phyloP scores from a whole-genome alignment of 2,797 vertebrate species.

The Chiloscyllium punctatum region DNA sequence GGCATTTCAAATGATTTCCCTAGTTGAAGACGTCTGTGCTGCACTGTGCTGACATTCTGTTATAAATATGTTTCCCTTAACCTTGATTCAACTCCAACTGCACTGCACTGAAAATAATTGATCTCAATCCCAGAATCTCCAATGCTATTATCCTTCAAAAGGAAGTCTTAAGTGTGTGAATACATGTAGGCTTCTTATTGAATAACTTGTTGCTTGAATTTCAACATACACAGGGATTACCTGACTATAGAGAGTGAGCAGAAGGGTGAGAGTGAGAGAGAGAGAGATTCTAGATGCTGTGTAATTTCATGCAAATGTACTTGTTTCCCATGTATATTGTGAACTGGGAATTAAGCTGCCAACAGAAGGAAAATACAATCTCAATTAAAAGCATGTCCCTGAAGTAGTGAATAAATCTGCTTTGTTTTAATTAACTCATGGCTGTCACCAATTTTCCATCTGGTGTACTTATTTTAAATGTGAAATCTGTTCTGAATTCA shows the following conservation, averaged over 20 bases:
- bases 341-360: background rate
- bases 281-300: background rate
- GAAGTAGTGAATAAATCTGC: background rate
- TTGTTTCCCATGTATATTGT: background rate
- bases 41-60: background rate
- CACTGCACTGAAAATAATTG: background rate
- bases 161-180: background rate
- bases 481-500: background rate
- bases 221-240: background rate
- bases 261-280: background rate
- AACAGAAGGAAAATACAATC: background rate
- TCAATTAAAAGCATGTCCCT: background rate
- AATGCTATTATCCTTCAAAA: background rate
- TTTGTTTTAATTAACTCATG: background rate
- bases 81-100: background rate
- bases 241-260: background rate
- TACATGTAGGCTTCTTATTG: background rate
- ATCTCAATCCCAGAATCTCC: background rate
- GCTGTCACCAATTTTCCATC: background rate
- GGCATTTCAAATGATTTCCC: background rate
- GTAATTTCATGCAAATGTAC: background rate
- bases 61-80: background rate
- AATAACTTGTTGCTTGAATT: background rate
- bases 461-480: background rate
- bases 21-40: background rate